Evolutionary conservation across 1,140 invertebrate species (phyloP).

Genomic region (Ostrea edulis): DNA sequence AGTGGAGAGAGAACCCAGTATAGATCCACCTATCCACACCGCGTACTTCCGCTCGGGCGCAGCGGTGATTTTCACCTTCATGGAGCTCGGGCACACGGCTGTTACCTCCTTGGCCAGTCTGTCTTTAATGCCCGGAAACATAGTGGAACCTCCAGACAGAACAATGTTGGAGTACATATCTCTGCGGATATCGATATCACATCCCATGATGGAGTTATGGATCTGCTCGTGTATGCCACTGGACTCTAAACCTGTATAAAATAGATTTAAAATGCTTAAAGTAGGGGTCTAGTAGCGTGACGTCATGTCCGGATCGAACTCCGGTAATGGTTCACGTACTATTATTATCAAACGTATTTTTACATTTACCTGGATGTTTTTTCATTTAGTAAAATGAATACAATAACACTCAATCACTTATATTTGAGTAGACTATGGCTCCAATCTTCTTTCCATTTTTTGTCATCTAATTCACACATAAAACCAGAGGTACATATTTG

Average conservation of each 20-base stretch:
- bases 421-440: too few species aligned
- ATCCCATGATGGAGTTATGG: conserved; percentile 90
- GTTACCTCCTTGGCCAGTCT: conserved; percentile 87
- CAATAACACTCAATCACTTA: too few species aligned
- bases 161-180: conserved; percentile 92
- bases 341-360: too few species aligned
- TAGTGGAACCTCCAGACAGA: conserved; percentile 80
- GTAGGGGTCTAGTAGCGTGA: too few species aligned
- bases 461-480: too few species aligned
- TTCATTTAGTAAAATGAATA: too few species aligned
- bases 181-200: conserved; percentile 88
- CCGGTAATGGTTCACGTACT: too few species aligned
- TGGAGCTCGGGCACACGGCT: conserved; percentile 85
- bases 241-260: conserved; percentile 65
- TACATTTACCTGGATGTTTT: too few species aligned
- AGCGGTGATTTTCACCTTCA: conserved; percentile 90
- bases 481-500: too few species aligned
- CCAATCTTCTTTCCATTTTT: too few species aligned
- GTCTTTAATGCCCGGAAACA: conserved; percentile 78
- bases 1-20: conserved; percentile 83
- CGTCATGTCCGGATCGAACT: too few species aligned
- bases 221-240: conserved; percentile 82
- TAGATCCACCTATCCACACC: conserved; percentile 81
- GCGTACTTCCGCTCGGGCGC: conserved; percentile 62
- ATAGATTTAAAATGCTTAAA: too few species aligned